Evolutionary conservation across 2,797 vertebrate species (phyloP).

Genomic region (Pangasius krempfi): DNA sequence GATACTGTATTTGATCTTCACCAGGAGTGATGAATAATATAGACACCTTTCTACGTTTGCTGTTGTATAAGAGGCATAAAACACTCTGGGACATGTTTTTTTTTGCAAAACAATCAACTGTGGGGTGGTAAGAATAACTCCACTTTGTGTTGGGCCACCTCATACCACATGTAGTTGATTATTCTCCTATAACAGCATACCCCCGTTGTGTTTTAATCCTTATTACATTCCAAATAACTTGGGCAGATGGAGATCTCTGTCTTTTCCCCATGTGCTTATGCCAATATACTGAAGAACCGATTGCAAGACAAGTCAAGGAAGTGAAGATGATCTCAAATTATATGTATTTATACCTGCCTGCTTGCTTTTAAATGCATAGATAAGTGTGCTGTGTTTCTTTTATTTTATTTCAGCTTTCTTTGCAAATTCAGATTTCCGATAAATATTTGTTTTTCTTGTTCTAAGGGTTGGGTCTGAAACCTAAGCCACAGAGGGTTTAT

Average conservation of each 20-base stretch:
- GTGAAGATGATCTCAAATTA: not conserved
- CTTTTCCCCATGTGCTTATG: not conserved
- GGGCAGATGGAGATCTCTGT: not conserved
- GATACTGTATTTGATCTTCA: too few relatives aligned
- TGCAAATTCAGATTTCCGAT: too few relatives aligned
- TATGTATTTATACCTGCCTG: not conserved
- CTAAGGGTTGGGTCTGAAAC: slow-evolving; percentile 74
- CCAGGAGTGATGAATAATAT: too few relatives aligned
- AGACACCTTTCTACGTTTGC: too few relatives aligned
- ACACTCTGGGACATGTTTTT: too few relatives aligned
- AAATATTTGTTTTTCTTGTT: not conserved
- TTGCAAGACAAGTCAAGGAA: not conserved
- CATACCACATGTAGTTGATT: not conserved
- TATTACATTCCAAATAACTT: not conserved
- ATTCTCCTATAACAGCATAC: too few relatives aligned
- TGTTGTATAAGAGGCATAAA: too few relatives aligned
- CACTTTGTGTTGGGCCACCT: not conserved
- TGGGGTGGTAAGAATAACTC: not conserved
- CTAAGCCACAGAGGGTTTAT: slow-evolving; percentile 58
- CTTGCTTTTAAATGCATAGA: not conserved
- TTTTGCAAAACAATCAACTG: too few relatives aligned
- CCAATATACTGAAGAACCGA: not conserved
- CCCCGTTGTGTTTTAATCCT: not conserved
- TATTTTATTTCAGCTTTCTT: not conserved
- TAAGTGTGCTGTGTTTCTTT: not conserved